Evolutionary conservation across 2,888 invertebrate species (phyloP).

Genomic region (Coleophora flavipennella): DNA sequence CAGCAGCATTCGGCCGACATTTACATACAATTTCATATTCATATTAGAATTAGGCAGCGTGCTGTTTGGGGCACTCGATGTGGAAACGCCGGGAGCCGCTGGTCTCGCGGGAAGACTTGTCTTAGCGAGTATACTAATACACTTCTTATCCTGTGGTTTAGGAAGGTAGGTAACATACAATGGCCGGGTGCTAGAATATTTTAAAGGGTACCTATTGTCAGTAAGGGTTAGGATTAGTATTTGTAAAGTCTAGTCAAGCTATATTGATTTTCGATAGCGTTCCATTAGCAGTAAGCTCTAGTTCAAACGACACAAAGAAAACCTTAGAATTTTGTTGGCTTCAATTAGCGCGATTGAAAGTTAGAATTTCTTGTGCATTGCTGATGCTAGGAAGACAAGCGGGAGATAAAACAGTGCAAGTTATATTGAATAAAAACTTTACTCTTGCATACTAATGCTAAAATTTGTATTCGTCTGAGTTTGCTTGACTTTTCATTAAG

Average conservation of each 20-base stretch:
- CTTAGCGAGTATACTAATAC: too few relatives aligned
- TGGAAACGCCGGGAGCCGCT: too few relatives aligned
- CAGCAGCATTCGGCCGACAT: conserved; percentile 55
- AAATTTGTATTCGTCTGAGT: conserved; percentile 67
- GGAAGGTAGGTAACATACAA: too few relatives aligned
- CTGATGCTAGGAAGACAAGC: conserved; percentile 56
- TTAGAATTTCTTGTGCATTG: conserved; percentile 45
- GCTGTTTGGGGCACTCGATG: conserved; percentile 21
- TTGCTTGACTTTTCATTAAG: conserved; percentile 68
- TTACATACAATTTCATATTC: conserved; percentile 67
- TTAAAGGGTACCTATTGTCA: too few relatives aligned
- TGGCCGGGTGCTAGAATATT: too few relatives aligned
- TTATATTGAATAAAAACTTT: conserved; percentile 69
- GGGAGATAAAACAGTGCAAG: conserved; percentile 61
- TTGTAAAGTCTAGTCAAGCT: too few relatives aligned
- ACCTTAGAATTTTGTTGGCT: conserved; percentile 6
- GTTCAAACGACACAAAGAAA: too few relatives aligned
- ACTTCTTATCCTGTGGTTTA: too few relatives aligned
- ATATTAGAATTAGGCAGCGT: conserved; percentile 58
- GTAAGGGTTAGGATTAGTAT: background rate
- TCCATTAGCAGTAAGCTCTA: too few relatives aligned
- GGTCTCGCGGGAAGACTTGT: too few relatives aligned
- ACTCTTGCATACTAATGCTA: conserved; percentile 68
- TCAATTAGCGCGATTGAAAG: conserved; percentile 33
- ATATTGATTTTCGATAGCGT: background rate